Percentiles rank a stretch among this genome's conserved stretches.
phyloP scores from a whole-genome alignment of 2,797 vertebrate genomes.

The Falco cherrug region DNA sequence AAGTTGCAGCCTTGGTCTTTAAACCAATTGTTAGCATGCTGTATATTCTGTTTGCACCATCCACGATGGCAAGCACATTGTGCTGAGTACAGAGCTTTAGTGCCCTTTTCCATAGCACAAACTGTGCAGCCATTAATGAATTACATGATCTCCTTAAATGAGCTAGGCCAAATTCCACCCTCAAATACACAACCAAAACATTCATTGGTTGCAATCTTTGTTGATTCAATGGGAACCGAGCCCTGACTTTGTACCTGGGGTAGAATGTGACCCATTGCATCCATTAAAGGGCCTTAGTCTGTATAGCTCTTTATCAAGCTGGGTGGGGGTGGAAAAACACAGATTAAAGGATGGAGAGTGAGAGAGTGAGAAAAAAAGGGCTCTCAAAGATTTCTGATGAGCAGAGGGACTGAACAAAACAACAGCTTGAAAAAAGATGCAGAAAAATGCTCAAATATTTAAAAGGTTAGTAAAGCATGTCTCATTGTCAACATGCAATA shows the following conservation, averaged over 20 bases:
- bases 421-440: neutral
- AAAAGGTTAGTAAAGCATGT: neutral
- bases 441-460: neutral
- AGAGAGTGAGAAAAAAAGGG: neutral
- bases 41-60: slow-evolving; percentile 25
- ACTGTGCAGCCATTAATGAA: neutral
- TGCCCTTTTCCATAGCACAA: neutral
- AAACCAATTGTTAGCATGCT: slow-evolving; percentile 14
- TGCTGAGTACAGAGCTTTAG: neutral
- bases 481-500: neutral
- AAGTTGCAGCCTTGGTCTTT: slow-evolving; percentile 58
- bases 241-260: slow-evolving; percentile 20
- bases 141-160: neutral
- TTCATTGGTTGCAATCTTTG: neutral
- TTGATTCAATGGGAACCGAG: slow-evolving; percentile 1
- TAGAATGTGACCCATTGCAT: slow-evolving; percentile 15
- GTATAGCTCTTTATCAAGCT: slow-evolving; percentile 22
- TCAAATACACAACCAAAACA: neutral
- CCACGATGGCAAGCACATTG: neutral
- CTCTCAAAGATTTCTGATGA: slow-evolving; percentile 27
- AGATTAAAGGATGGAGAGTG: slow-evolving; percentile 18
- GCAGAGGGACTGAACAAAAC: neutral
- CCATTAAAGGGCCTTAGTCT: slow-evolving; percentile 24
- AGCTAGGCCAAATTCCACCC: neutral
- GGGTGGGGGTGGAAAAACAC: neutral